A percentile compares a stretch with the other conserved stretches of the same genome.
Conservation (phyloP, 2,888 invertebrate species). For the Tiphia femorata region DNA sequence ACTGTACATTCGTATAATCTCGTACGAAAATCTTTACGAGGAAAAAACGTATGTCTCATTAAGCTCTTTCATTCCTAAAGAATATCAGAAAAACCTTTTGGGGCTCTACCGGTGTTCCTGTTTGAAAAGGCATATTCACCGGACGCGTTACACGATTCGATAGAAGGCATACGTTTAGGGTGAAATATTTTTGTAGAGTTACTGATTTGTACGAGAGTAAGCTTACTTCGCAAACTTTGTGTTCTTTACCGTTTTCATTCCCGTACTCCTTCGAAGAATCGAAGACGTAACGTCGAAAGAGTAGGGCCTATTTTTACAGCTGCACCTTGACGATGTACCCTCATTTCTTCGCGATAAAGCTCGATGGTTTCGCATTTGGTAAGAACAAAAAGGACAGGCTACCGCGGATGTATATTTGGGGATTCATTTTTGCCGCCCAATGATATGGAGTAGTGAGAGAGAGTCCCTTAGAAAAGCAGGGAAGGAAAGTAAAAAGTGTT, state of each 20-base stretch:
- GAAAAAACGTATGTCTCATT: conserved; percentile 21
- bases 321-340: too few relatives aligned
- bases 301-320: too few relatives aligned
- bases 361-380: not conserved
- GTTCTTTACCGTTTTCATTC: too few relatives aligned
- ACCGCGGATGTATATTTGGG: conserved; percentile 21
- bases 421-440: conserved; percentile 30
- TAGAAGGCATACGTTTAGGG: conserved; percentile 33
- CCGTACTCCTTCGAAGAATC: too few relatives aligned
- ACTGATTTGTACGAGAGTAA: conserved; percentile 36
- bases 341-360: too few relatives aligned
- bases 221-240: conserved; percentile 33
- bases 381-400: not conserved
- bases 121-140: conserved; percentile 34
- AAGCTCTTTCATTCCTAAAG: conserved; percentile 33
- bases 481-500: conserved; percentile 32
- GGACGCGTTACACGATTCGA: conserved; percentile 26
- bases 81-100: conserved; percentile 13
- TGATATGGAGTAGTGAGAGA: too few relatives aligned
- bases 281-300: too few relatives aligned
- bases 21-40: conserved; percentile 17
- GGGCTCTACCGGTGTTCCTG: not conserved
- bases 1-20: conserved; percentile 18
- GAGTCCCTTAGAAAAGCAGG: conserved; percentile 20
- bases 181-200: conserved; percentile 27